These are phyloP conservation scores for Liparis tanakae DNA, from an alignment of 2,797 vertebrate genomes.

Conservation along the genomic window DNA sequence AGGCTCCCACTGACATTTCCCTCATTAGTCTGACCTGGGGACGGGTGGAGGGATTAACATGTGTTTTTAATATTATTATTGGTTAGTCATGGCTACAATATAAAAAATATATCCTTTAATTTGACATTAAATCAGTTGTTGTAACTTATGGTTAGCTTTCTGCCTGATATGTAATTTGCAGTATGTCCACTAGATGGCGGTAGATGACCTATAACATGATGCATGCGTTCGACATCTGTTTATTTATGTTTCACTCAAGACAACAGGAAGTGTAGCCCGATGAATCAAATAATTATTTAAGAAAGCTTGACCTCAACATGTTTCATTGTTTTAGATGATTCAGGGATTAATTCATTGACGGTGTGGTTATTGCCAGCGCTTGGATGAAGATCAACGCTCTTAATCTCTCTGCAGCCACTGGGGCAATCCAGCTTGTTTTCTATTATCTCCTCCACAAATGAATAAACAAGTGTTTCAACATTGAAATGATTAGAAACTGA, in stretches of 20 bases:
- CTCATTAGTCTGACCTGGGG: background rate
- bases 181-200: constrained; percentile 53
- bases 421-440: constrained; percentile 12
- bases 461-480: background rate
- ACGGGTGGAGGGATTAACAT: background rate
- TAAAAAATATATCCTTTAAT: background rate
- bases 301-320: background rate
- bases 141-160: background rate
- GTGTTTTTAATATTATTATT: background rate
- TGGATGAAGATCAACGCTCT: constrained; percentile 27
- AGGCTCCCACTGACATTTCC: no score
- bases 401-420: no score
- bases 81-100: background rate
- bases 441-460: constrained; percentile 19
- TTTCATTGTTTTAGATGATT: background rate
- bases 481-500: constrained; percentile 13
- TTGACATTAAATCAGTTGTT: background rate
- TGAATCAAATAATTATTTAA: background rate
- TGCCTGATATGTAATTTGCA: background rate
- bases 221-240: background rate
- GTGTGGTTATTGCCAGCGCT: constrained; percentile 9
- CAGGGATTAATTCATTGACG: constrained; percentile 12
- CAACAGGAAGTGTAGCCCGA: background rate
- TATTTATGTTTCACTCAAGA: background rate
- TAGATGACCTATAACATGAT: constrained; percentile 2